Evolutionary conservation across 2,113 vertebrate genomes (phyloP), one percentile per base, ranked within the genome.

Genomic region (Eudorcas thomsonii): DNA sequence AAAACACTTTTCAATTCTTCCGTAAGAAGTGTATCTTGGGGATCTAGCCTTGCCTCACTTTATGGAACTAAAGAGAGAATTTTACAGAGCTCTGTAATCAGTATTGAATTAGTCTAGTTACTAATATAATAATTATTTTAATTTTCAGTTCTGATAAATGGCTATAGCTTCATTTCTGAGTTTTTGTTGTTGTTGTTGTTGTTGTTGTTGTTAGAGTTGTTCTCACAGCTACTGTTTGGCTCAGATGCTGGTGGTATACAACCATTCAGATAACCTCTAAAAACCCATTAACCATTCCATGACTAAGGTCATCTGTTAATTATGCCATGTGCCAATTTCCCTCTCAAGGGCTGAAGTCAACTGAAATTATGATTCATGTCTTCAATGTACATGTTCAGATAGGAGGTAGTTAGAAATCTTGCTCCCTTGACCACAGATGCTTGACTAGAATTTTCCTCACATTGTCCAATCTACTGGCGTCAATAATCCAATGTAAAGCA

Each of bases 401-500:
- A 55, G 12, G 0, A 36, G 6, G 4, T 19, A 54, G 19, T 39
- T 85, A 28, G 4, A 60, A 43, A 19, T 81, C 10, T 94, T 55
- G 13, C 8, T 52, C 7, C 3, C 13, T 2, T 88, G 21, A 5
- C 16, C 25, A n/a, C 3, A 67, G 19, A 26, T 71, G 4, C 13
- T 16, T 55, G 28, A 23, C 28, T 81, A 12, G 2, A 6, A 28
- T 67, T 39, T 10, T 60, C 17, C 23, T 60, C 6, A 2, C 8
- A 14, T 30, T 2, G 6, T 52, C 3, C 7, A 43, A 30, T 36
- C 10, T 80, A 1, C 25, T n/a, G 17, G 13, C 11, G 1, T 4
- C 60, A 81, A 77, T 33, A 55, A 36, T 43, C 2, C 28, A 50
- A 30, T 59, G 14, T 9, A 39, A 85, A 90, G 0, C n/a, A 28